phyloP scores from a whole-genome alignment of 2,888 invertebrate genomes.

The Drosophila paramelanica region DNA sequence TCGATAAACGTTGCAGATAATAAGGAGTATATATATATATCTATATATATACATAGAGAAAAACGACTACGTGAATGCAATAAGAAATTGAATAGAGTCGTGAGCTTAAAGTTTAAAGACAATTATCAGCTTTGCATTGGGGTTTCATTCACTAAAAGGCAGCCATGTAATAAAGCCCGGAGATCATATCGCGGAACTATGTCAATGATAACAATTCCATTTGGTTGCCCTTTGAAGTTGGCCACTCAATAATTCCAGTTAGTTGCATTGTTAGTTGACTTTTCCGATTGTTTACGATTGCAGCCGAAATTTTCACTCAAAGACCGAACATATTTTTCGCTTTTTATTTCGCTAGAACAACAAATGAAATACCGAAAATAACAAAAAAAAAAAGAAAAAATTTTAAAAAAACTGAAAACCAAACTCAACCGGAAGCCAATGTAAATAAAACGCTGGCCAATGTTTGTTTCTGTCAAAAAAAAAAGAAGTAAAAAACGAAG shows the following conservation, averaged over 20 bases:
- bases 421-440: conserved; percentile 80
- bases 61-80: conserved; percentile 48
- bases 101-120: conserved; percentile 29
- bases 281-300: conserved; percentile 60
- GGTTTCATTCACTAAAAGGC: conserved; percentile 4
- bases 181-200: conserved; percentile 31
- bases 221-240: conserved; percentile 43
- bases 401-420: conserved; percentile 39
- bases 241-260: conserved; percentile 33
- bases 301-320: conserved; percentile 21
- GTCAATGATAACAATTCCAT: conserved; percentile 29
- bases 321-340: conserved; percentile 62
- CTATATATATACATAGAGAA: conserved; percentile 15
- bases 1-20: conserved; percentile 71
- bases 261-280: conserved; percentile 56
- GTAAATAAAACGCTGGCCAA: conserved; percentile 74
- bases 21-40: conserved; percentile 19
- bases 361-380: conserved; percentile 58
- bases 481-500: conserved; percentile 23
- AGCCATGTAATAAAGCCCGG: not conserved
- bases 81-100: conserved; percentile 33
- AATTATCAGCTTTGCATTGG: conserved; percentile 7
- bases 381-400: conserved; percentile 33
- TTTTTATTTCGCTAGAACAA: conserved; percentile 75
- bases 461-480: conserved; percentile 80